Evolutionary conservation across 2,113 vertebrate genomes (phyloP).

Genomic region (Semnopithecus entellus): DNA sequence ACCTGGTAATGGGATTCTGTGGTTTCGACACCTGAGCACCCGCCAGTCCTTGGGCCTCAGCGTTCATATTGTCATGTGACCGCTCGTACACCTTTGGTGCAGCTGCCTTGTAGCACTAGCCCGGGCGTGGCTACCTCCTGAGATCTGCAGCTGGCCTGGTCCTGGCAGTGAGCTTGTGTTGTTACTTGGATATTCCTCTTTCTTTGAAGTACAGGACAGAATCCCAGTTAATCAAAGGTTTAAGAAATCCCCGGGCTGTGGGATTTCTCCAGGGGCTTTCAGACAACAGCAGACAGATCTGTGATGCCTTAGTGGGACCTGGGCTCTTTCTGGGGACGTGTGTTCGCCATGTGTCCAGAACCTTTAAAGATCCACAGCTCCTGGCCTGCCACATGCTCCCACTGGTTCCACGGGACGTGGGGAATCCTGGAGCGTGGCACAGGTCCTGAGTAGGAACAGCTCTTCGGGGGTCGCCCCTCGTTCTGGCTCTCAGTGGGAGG

Average conservation of each 20-base stretch:
- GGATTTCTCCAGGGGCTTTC: background rate
- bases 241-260: background rate
- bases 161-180: background rate
- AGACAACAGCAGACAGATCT: no score
- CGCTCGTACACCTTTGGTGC: rapidly evolving
- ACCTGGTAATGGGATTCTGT: background rate
- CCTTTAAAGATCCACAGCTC: background rate
- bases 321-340: background rate
- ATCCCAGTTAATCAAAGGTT: no score
- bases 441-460: background rate
- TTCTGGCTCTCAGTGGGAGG: background rate
- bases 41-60: no score
- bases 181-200: background rate
- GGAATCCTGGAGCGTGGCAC: background rate
- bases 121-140: background rate
- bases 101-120: rapidly evolving
- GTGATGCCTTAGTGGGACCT: rapidly evolving
- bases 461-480: background rate
- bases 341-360: no score
- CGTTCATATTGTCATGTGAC: rapidly evolving
- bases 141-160: background rate
- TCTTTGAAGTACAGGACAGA: background rate
- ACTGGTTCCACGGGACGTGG: no score
- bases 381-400: rapidly evolving
- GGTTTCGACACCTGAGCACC: no score